Base-by-base conservation (phyloP, 2,888 invertebrate genomes). In the Pachydiplax longipennis region DNA sequence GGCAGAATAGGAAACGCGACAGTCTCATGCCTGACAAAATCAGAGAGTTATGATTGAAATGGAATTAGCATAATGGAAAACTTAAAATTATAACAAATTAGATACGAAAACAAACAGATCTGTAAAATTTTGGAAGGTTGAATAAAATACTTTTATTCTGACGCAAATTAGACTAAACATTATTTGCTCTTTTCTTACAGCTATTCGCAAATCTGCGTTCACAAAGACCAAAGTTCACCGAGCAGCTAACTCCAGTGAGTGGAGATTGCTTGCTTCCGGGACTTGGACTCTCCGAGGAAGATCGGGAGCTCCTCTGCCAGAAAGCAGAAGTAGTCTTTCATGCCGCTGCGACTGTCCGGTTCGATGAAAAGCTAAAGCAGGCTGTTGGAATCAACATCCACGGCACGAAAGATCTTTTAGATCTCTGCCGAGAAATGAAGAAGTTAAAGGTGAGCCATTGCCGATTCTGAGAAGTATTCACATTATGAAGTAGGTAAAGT, bases 291-390 rank as follows among this genome's bases (percentile, higher is more conserved):
- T 95, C 95, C 0, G 93, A 95, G 0, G 94, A 94, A 10, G 96
- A 97, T 92, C 95, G 96, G 92, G 95, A 95, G 92, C 95, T 94
- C 91, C 94, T 97, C 4, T 94, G 94, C 0, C 95, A 96, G 6
- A 96, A 97, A 93, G 96, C 97, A 94, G 92, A 94, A 90, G 93
- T 96, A 90, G 95, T 97, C 18, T 97, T 99, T 94, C 98, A 99
- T 93, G 97, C 97, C 13, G 99, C 99, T 0, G 99, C 99, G 0
- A 99, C 99, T 0, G 97, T 99, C 8, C 96, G 96, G 92, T 98
- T 98, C 93, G 97, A 98, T 93, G 98, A 98, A 93, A 96, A 96
- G 83, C 94, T 98, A 0, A 95, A 96, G 93, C 94, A 96, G 1
- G 97, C 98, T 0, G 95, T 97, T 81, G 95, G 95, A 83, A 97